These are phyloP conservation scores for Triops longicaudatus DNA, from an alignment of 1,140 invertebrate genomes.

Conservation along the genomic window DNA sequence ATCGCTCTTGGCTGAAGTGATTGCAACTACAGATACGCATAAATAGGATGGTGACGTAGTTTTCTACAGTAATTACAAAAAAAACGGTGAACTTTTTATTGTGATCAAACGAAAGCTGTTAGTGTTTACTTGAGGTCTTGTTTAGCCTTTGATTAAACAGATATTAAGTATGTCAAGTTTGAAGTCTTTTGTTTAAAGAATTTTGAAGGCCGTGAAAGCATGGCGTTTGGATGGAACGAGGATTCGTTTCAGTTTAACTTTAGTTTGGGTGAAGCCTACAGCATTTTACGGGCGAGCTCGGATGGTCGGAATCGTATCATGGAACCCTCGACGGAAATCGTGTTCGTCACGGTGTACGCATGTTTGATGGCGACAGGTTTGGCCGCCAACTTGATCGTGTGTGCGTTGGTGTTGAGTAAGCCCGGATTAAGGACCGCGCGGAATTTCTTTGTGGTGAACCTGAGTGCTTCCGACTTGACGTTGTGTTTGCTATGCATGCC, in stretches of 20 bases:
- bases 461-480: constrained; percentile 7
- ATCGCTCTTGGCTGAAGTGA: no score
- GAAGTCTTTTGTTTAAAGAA: no score
- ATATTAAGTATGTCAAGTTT: no score
- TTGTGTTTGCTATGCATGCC: constrained; percentile 22
- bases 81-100: no score
- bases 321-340: not conserved
- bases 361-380: not conserved
- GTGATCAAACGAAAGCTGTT: no score
- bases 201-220: not conserved
- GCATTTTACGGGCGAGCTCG: not conserved
- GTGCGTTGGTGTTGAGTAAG: not conserved
- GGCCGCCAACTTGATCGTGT: not conserved
- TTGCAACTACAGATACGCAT: no score
- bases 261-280: constrained; percentile 1
- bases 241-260: not conserved
- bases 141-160: no score
- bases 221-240: not conserved
- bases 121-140: no score
- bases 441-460: constrained; percentile 18
- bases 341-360: not conserved
- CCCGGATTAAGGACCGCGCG: not conserved
- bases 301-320: not conserved
- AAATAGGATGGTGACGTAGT: no score
- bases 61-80: no score